Percentiles rank a stretch among this genome's conserved stretches.
Evolutionary conservation across 23 tunicate species (phyloP).

Genomic region (Botrylloides violaceus): DNA sequence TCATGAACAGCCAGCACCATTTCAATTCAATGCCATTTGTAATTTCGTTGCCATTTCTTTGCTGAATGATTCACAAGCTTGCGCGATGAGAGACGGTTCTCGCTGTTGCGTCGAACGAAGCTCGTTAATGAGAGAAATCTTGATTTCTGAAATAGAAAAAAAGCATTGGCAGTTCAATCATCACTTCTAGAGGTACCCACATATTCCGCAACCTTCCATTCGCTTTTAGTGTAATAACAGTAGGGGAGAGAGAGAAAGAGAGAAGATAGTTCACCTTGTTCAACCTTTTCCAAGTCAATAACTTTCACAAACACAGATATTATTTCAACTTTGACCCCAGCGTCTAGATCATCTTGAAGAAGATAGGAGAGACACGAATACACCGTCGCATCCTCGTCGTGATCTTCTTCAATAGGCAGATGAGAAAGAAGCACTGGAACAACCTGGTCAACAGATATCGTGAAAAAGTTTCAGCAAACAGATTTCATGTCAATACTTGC

Average conservation of each 20-base stretch:
- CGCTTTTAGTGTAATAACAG: too few species aligned
- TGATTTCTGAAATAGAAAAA: slow-evolving; percentile 3
- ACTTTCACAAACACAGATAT: neutral
- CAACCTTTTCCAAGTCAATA: neutral
- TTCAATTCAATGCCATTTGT: neutral
- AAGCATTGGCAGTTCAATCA: neutral
- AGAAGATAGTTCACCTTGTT: neutral
- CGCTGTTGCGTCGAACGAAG: neutral
- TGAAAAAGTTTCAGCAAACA: neutral
- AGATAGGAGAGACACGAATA: slow-evolving; percentile 63
- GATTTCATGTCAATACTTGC: too few species aligned
- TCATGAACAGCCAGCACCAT: too few species aligned
- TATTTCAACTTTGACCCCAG: neutral
- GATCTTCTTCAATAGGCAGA: slow-evolving; percentile 71
- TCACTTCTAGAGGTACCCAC: neutral
- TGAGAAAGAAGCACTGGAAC: slow-evolving; percentile 62
- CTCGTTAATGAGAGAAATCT: neutral
- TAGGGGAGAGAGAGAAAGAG: too few species aligned
- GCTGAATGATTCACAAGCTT: neutral
- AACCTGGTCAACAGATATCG: slow-evolving; percentile 14
- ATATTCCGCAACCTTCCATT: too few species aligned
- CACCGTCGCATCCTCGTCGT: slow-evolving; percentile 67
- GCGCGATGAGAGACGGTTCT: neutral
- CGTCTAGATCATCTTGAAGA: slow-evolving; percentile 26
- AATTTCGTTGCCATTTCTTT: neutral